A percentile compares a stretch with the other conserved stretches of the same genome.
Conservation (phyloP, 2,888 invertebrate genomes). For the Mythimna loreyi region DNA sequence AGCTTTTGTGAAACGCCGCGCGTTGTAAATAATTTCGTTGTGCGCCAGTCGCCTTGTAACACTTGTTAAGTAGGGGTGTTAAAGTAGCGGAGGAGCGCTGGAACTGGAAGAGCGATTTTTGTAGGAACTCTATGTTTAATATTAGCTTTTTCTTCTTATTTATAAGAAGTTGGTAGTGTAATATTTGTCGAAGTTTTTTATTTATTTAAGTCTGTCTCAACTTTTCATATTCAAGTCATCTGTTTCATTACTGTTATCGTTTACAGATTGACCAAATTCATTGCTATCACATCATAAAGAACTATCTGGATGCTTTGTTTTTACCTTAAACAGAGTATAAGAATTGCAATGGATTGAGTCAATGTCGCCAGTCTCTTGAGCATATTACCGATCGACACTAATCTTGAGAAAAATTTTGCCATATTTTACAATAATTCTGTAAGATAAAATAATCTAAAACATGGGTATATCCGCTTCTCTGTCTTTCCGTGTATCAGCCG, state of each 20-base stretch:
- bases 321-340: too few species aligned
- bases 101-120: constrained; percentile 26
- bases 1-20: constrained; percentile 87
- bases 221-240: neutral
- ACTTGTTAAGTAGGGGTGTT: constrained; percentile 77
- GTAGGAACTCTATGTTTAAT: neutral
- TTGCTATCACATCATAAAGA: neutral
- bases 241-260: neutral
- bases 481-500: neutral
- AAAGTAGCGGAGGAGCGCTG: constrained; percentile 57
- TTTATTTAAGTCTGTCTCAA: neutral
- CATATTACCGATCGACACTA: too few species aligned
- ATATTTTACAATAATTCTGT: too few species aligned
- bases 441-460: too few species aligned
- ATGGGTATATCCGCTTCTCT: too few species aligned
- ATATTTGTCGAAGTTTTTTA: neutral
- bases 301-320: too few species aligned
- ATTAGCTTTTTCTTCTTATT: neutral
- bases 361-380: too few species aligned
- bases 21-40: constrained; percentile 89
- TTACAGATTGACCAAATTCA: neutral
- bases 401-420: too few species aligned
- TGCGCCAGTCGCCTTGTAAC: constrained; percentile 84
- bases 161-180: neutral
- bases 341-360: too few species aligned